These are phyloP conservation scores for Patiria pectinifera DNA, from an alignment of 53 echinoderm and acorn worm species.

Conservation along the genomic window DNA sequence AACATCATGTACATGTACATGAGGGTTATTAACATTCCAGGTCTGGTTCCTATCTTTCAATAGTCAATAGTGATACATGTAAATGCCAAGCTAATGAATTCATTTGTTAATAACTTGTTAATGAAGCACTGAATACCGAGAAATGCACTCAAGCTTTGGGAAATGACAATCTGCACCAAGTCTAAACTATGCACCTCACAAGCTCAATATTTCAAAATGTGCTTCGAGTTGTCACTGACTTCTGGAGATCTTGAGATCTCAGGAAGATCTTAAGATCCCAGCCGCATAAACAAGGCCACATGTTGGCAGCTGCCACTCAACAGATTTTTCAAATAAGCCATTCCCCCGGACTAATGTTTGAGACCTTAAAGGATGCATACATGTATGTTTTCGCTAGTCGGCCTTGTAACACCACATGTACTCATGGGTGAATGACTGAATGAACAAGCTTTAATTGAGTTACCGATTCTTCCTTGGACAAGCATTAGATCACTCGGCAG, in stretches of 20 bases:
- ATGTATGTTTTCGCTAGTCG: no score
- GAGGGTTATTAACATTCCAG: no score
- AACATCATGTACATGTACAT: no score
- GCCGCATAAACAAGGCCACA: neutral
- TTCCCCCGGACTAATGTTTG: neutral
- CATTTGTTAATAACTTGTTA: neutral
- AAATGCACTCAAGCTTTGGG: neutral
- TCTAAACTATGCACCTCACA: neutral
- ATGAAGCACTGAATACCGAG: neutral
- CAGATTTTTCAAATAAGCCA: neutral
- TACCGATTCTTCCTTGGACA: neutral
- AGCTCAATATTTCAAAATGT: neutral
- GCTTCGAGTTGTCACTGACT: no score
- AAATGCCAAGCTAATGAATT: neutral
- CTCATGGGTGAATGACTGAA: no score
- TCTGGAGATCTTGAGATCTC: no score
- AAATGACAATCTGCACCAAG: no score
- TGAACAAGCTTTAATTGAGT: no score
- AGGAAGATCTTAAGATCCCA: neutral
- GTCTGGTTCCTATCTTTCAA: no score
- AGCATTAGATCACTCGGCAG: neutral
- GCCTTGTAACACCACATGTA: no score
- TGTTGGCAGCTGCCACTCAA: neutral
- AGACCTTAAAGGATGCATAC: no score
- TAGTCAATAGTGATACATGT: neutral